Base-by-base conservation (phyloP, 2,797 vertebrate species). In the Scolopax bukidnonensis region DNA sequence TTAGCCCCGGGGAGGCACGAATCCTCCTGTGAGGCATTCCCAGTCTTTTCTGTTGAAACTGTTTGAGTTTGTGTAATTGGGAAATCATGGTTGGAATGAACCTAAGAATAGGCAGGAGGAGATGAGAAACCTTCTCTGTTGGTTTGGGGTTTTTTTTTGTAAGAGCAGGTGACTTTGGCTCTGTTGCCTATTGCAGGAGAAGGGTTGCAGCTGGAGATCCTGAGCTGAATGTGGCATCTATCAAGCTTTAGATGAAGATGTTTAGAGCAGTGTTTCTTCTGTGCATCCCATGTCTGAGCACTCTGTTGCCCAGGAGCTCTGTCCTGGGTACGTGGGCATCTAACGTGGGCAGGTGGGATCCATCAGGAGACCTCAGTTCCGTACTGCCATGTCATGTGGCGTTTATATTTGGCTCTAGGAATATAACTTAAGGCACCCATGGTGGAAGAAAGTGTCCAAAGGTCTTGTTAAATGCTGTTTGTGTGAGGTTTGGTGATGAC, bases 41-140 rank as follows among this genome's bases (percentile, higher is more conserved):
- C 91, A 27, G 88, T 77, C 94, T 77, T 89, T 71, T 92, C 91
- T 94, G 94, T 97, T 94, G 95, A 93, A 97, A 96, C 78, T 2
- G 9, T 41, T 90, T 79, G 73, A 45, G 84, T 86, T 64, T 12
- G 47, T 40, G 86, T 67, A 51, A 47, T 92, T 90, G 95, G 68
- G 95, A 96, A 94, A 92, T 92, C 93, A 21, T 38, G 9, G 2
- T 33, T 83, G 92, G 75, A 90, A 89, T 64, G 90, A 90, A n/a
- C 56, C 60, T 43, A 23, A 79, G 53, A 93, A 68, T 5, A 70
- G 89, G 32, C 50, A 38, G 0, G 0, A 16, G 24, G 38, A 21
- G 57, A 57, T n/a, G 70, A 83, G 81, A 87, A 96, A 85, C 71
- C 56, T 69, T 59, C 64, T 76, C 30, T 6, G 54, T 20, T 21